Evolutionary conservation across 1,140 invertebrate genomes (phyloP), one percentile per base, ranked within the genome.

Genomic region (Drosophila lacteicornis): DNA sequence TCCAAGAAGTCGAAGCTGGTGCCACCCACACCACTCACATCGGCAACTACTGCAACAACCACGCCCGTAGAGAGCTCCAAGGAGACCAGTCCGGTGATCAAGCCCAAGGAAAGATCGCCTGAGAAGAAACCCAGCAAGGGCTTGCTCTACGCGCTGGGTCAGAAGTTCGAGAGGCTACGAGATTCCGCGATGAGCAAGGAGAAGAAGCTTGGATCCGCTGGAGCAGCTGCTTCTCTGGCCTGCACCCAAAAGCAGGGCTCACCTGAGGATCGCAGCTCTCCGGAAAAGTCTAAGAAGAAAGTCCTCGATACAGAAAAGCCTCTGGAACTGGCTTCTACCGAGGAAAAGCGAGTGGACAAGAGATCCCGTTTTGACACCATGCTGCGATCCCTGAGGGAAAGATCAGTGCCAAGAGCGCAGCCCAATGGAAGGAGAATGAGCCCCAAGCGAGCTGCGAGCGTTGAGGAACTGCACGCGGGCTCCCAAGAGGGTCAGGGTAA

Each of bases 371-470:
- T 94, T 7, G 94, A 94, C 60, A 93, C 83, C 78, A 92, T 94
- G 62, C 94, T 94, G 53, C 93, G 94, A 74, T 93, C 93, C 15
- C 91, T 95, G 47, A 92, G 95, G 30, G 96, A 96, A 81, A 94
- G 95, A 71, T 96, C 95, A 19, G 94, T 95, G 19, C 95, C 95
- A 0, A 93, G 93, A 42, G 83, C 92, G 7, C 93, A 94, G 38
- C 92, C 15, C 8, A 80, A 27, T n/a, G 49, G 46, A 2, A 61
- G 63, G 22, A 65, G 65, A 27, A 94, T 94, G 0, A 94, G 93
- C 69, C 92, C 95, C n/a, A 96, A 96, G 84, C 91, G 95, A 63
- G 95, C 96, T 3, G 94, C 95, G 2, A 96, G 96, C 19, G 94
- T 95, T 4, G 95, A 96, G 63, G 94, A 96, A 80, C 93, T 96